These are phyloP conservation scores for Bombus vancouverensis DNA, from an alignment of 1,140 invertebrate species.

Conservation along the genomic window DNA sequence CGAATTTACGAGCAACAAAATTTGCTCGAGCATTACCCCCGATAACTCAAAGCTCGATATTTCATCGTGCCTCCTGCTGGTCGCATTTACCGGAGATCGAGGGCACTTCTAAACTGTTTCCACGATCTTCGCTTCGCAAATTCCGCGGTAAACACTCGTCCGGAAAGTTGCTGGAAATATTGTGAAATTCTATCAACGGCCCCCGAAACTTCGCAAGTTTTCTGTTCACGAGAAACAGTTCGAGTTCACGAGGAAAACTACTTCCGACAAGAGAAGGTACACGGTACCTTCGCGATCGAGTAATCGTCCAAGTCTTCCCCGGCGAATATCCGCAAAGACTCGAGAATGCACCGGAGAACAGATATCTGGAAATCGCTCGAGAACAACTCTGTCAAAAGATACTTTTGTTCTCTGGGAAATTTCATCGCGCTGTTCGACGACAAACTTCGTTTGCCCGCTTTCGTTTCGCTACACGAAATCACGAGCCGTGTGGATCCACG, in stretches of 20 bases:
- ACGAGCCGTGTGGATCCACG: neutral
- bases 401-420: slow-evolving; percentile 5
- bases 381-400: slow-evolving; percentile 11
- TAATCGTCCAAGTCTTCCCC: neutral
- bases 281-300: neutral
- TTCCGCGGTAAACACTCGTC: neutral
- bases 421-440: neutral
- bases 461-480: neutral
- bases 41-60: neutral
- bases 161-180: slow-evolving; percentile 8
- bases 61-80: too few relatives aligned
- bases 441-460: too few relatives aligned
- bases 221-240: neutral
- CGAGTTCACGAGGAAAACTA: neutral
- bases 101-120: slow-evolving; percentile 3
- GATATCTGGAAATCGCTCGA: slow-evolving; percentile 8
- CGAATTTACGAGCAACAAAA: neutral
- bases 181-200: slow-evolving; percentile 1
- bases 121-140: slow-evolving; percentile 10
- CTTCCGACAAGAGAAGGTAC: neutral
- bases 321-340: slow-evolving; percentile 25
- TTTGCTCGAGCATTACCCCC: neutral
- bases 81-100: neutral
- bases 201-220: neutral
- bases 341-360: slow-evolving; percentile 3